These are phyloP conservation scores for Drosophila simulans DNA, from an alignment of 1,140 invertebrate species.

Conservation along the genomic window DNA sequence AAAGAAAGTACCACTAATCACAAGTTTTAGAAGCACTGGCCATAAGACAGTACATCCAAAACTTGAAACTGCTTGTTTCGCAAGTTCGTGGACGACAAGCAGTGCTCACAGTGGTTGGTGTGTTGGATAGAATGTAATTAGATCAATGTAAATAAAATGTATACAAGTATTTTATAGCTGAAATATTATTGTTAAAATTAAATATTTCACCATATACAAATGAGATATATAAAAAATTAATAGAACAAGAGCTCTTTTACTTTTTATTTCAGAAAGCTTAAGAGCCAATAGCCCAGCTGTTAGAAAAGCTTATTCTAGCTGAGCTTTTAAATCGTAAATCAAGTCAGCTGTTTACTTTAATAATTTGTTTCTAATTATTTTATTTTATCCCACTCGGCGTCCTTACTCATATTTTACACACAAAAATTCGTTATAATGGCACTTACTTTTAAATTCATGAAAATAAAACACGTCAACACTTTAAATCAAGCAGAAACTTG, in stretches of 20 bases:
- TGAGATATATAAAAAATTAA: background rate
- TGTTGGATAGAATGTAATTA: background rate
- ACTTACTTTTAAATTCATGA: too few relatives aligned
- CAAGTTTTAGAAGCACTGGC: too few relatives aligned
- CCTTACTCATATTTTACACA: too few relatives aligned
- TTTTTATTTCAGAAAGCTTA: background rate
- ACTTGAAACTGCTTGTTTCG: background rate
- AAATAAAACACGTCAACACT: background rate
- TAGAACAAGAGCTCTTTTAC: too few relatives aligned
- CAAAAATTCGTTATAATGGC: too few relatives aligned
- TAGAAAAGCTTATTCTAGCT: constrained; percentile 4
- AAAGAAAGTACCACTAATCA: too few relatives aligned
- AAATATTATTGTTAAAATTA: too few relatives aligned
- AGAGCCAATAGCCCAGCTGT: background rate
- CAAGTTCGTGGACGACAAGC: background rate
- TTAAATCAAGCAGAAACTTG: background rate
- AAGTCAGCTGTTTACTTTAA: constrained; percentile 30
- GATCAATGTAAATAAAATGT: background rate
- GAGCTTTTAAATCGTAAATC: constrained; percentile 34
- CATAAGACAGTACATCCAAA: background rate
- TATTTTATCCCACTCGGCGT: too few relatives aligned
- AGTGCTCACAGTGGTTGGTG: background rate
- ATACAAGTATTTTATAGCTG: too few relatives aligned
- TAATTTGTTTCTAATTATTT: background rate
- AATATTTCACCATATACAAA: background rate